Conservation (phyloP, 2,113 vertebrate genomes). For the Thamnophis sirtalis region DNA sequence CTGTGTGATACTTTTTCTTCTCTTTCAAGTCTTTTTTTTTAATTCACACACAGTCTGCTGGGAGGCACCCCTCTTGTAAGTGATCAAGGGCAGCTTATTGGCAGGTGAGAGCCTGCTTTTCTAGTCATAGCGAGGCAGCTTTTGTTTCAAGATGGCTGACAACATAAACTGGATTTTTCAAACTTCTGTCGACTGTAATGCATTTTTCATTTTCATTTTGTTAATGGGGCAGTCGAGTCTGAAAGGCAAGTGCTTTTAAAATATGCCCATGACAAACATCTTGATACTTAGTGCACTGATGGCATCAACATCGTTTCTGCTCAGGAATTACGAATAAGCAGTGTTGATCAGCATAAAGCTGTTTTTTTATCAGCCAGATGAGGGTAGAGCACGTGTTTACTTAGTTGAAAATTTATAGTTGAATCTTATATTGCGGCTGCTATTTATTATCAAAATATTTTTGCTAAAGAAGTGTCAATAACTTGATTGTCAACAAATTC, state of each 20-base stretch:
- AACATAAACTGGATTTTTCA: slow-evolving; percentile 63
- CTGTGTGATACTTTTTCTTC: slow-evolving; percentile 90
- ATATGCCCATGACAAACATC: slow-evolving; percentile 20
- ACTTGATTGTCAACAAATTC: neutral
- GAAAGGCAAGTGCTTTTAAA: slow-evolving; percentile 28
- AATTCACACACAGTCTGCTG: slow-evolving; percentile 77
- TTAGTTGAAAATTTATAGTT: neutral
- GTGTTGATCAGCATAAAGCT: slow-evolving; percentile 3
- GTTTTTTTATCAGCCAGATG: slow-evolving; percentile 27
- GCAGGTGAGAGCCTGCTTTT: slow-evolving; percentile 78
- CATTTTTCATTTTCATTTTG: slow-evolving; percentile 52
- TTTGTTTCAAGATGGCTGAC: slow-evolving; percentile 78
- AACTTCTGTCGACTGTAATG: slow-evolving; percentile 69
- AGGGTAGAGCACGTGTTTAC: slow-evolving; percentile 7
- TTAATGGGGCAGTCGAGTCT: slow-evolving; percentile 36
- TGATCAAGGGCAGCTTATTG: slow-evolving; percentile 89
- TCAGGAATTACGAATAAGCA: neutral
- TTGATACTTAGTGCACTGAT: slow-evolving; percentile 19
- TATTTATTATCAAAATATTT: neutral
- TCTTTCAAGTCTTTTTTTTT: slow-evolving; percentile 89
- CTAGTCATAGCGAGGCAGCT: slow-evolving; percentile 64
- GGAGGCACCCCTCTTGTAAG: slow-evolving; percentile 78
- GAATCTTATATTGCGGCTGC: neutral
- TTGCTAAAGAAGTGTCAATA: neutral
- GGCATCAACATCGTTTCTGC: slow-evolving; percentile 29